Evolutionary conservation across 2,113 vertebrate species (phyloP), one percentile per base, ranked within the genome.

Genomic region (Oreochromis tanganicae): DNA sequence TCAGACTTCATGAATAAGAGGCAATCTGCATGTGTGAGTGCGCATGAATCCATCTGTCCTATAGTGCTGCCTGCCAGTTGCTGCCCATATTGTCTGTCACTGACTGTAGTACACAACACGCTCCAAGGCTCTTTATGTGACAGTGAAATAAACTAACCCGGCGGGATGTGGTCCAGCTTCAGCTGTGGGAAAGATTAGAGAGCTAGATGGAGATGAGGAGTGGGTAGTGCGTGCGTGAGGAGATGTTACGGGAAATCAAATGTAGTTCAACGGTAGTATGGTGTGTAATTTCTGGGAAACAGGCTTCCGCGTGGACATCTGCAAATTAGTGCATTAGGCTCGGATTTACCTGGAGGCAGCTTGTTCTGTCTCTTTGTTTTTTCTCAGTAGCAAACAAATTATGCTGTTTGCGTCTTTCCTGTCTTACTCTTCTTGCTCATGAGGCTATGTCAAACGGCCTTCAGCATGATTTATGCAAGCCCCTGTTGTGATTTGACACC

Each of bases 231-330:
- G 48, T 46, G 56, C 4, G 34, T 32, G 66, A 24, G 81, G 81
- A 92, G 88, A 88, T 34, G 38, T 90, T 93, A 91, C 50, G 32
- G 91, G 85, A 91, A 94, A 91, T 91, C 80, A 88, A 54, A 55
- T 89, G 89, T n/a, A 16, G 71, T 86, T 81, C 50, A 52, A 79
- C 52, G 13, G 68, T 86, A 71, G 54, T 29, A 68, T 12, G 7
- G 36, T 80, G 56, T 86, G 90, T 85, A 41, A 90, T 80, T 93
- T 93, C 91, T 92, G 89, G 83, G 89, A 93, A 94, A 83, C 36
- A 14, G 88, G 59, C 57, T 68, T 86, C 61, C n/a, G n/a, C 61
- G 11, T 5, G 17, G 85, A 68, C 66, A 82, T 85, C 81, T 85
- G 91, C 75, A 87, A 87, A 89, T 84, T 29, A 89, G 68, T 29